Percentiles rank a stretch among this genome's conserved stretches.
phyloP scores from a whole-genome alignment of 2,888 invertebrate species.

The Pantelozetes paolii region DNA sequence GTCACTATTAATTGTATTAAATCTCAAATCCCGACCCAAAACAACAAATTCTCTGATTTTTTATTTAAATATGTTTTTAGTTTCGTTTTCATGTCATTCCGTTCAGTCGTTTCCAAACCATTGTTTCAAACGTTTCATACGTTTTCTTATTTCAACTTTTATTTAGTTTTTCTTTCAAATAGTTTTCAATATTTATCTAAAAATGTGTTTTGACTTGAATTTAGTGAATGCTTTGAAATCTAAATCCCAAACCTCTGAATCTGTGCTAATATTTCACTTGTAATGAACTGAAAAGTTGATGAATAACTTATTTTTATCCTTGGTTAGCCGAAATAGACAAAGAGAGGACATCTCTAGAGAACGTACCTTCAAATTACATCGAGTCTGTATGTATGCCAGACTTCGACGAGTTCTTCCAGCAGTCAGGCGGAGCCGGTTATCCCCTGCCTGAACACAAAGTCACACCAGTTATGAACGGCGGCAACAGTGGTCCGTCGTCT shows the following conservation, averaged over 20 bases:
- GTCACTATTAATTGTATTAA: constrained; percentile 20
- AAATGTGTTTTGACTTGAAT: constrained; percentile 5
- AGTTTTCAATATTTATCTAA: neutral
- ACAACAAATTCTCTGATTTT: neutral
- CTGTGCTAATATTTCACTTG: no score
- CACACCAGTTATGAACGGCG: constrained; percentile 50
- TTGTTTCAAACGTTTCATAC: neutral
- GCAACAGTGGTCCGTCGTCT: constrained; percentile 28
- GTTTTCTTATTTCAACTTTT: neutral
- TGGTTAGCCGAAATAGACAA: constrained; percentile 62
- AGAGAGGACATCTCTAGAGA: constrained; percentile 62
- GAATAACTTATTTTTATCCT: neutral
- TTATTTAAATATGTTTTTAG: neutral
- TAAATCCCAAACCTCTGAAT: neutral
- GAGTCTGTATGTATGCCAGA: constrained; percentile 68
- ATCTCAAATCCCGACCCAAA: constrained; percentile 27
- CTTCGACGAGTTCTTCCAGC: constrained; percentile 64
- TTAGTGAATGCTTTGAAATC: constrained; percentile 7
- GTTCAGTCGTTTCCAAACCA: neutral
- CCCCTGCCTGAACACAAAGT: constrained; percentile 54
- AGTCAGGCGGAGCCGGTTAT: constrained; percentile 52
- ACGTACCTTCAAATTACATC: constrained; percentile 70
- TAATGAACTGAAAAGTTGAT: neutral
- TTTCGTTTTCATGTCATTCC: neutral
- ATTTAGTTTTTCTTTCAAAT: neutral